phyloP scores from a whole-genome alignment of 2,888 invertebrate species.

The Platypus cylindrus region DNA sequence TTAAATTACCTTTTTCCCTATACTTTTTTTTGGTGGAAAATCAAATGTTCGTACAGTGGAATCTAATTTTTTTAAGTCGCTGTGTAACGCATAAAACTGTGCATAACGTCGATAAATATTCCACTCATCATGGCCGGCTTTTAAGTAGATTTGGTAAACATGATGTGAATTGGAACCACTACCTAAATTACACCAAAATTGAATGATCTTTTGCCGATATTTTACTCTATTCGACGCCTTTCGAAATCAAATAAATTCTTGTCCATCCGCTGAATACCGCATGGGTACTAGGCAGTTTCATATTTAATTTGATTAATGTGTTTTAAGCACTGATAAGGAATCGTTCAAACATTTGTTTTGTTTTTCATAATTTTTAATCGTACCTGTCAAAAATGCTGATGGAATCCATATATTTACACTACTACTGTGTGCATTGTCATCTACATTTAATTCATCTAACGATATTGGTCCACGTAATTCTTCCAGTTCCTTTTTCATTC shows the following conservation, averaged over 20 bases:
- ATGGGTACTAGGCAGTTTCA: too few relatives aligned
- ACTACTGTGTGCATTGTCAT: constrained; percentile 32
- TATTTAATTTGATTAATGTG: too few relatives aligned
- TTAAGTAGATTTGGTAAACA: constrained; percentile 73
- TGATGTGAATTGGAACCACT: constrained; percentile 66
- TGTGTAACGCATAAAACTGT: constrained; percentile 80
- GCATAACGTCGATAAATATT: constrained; percentile 90
- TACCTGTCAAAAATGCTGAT: constrained; percentile 65
- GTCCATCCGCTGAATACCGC: too few relatives aligned
- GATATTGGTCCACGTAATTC: constrained; percentile 51
- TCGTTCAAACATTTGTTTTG: neutral
- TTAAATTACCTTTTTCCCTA: constrained; percentile 70
- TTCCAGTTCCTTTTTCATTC: constrained; percentile 50
- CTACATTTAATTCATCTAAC: constrained; percentile 33
- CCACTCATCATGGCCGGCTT: constrained; percentile 85
- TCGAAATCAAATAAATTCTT: too few relatives aligned
- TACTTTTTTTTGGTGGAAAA: constrained; percentile 90
- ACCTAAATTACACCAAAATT: constrained; percentile 33
- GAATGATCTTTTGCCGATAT: too few relatives aligned
- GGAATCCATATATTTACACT: constrained; percentile 80
- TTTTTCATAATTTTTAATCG: neutral
- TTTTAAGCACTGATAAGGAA: too few relatives aligned
- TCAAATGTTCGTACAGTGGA: constrained; percentile 67
- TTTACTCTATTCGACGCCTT: too few relatives aligned
- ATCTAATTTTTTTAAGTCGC: constrained; percentile 71